Conservation (phyloP, 1,140 invertebrate species). For the Nephila pilipes region DNA sequence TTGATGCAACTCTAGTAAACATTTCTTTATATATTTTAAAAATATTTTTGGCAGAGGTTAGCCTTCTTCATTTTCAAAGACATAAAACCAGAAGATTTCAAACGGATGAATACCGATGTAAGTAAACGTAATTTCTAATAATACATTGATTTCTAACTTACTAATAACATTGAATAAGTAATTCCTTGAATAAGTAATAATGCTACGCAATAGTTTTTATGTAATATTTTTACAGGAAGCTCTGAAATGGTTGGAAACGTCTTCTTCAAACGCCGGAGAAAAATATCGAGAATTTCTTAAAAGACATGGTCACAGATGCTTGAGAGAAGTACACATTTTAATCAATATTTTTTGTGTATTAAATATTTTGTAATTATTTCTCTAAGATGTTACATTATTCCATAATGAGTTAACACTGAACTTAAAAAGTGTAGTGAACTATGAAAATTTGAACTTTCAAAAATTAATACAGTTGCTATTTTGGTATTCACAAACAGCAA, state of each 20-base stretch:
- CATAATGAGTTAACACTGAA: too few species aligned
- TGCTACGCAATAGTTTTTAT: background rate
- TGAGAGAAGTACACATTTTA: constrained; percentile 85
- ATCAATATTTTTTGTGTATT: background rate
- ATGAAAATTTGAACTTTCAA: too few species aligned
- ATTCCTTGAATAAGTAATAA: background rate
- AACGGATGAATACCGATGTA: constrained; percentile 31
- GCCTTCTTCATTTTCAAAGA: constrained; percentile 24
- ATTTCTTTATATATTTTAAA: too few species aligned
- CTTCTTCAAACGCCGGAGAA: constrained; percentile 83
- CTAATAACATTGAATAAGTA: too few species aligned
- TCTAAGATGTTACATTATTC: too few species aligned
- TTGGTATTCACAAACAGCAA: too few species aligned
- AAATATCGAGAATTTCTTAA: constrained; percentile 85
- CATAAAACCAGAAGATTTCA: constrained; percentile 46
- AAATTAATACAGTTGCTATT: too few species aligned
- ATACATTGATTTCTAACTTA: too few species aligned
- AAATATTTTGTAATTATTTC: too few species aligned
- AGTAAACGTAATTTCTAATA: background rate
- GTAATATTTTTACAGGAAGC: constrained; percentile 81
- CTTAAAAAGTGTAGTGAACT: too few species aligned
- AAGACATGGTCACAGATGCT: constrained; percentile 87
- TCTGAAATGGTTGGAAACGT: constrained; percentile 84
- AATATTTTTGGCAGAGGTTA: background rate
- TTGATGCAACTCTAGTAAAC: too few species aligned